Evolutionary conservation across 1,140 invertebrate species (phyloP).

Genomic region (Zelostemma sp.): DNA sequence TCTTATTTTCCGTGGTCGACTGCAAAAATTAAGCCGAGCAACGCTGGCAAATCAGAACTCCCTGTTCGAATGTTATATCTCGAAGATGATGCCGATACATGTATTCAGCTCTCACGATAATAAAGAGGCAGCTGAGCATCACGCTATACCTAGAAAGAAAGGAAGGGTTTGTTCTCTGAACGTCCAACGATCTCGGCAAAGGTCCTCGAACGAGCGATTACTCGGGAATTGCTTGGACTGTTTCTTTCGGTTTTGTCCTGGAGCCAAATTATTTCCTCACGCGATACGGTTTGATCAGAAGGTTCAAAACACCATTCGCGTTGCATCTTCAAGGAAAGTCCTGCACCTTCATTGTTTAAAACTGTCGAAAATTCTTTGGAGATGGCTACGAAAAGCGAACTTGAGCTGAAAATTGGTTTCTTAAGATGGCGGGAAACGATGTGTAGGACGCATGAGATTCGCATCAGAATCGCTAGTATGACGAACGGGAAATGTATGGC

Average conservation of each 20-base stretch:
- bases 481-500: slow-evolving; percentile 24
- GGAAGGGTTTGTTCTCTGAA: slow-evolving; percentile 30
- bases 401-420: too few species aligned
- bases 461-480: slow-evolving; percentile 12
- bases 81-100: slow-evolving; percentile 30
- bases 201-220: slow-evolving; percentile 47
- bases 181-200: slow-evolving; percentile 37
- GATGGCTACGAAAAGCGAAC: too few species aligned
- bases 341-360: too few species aligned
- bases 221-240: slow-evolving; percentile 51
- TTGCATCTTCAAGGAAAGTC: too few species aligned
- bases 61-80: slow-evolving; percentile 28
- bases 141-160: slow-evolving; percentile 41
- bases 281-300: too few species aligned
- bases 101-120: slow-evolving; percentile 47
- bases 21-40: slow-evolving; percentile 51
- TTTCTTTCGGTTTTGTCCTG: slow-evolving; percentile 45
- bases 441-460: slow-evolving; percentile 12
- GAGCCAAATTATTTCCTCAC: slow-evolving; percentile 49
- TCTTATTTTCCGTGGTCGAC: slow-evolving; percentile 8
- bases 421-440: neutral
- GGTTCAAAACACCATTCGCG: too few species aligned
- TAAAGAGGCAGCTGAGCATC: slow-evolving; percentile 42
- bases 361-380: too few species aligned
- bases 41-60: slow-evolving; percentile 29